Conservation (phyloP, 1,140 invertebrate genomes). For the Heliconius hermathena region DNA sequence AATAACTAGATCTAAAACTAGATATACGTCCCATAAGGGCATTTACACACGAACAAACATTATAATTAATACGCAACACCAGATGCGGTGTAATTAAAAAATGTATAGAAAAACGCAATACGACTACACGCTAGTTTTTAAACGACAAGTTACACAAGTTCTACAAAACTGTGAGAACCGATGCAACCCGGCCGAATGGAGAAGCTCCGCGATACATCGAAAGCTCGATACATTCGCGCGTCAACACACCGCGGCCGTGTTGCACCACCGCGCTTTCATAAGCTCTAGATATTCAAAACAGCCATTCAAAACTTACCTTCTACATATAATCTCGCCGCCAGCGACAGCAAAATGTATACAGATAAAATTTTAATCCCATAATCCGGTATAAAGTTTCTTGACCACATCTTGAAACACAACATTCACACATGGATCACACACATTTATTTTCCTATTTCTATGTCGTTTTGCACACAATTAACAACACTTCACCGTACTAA, state of each 20-base stretch:
- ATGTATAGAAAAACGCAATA: conserved; percentile 73
- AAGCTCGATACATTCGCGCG: conserved; percentile 51
- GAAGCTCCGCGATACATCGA: conserved; percentile 40
- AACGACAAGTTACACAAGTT: conserved; percentile 78
- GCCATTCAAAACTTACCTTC: conserved; percentile 66
- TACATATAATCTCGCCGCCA: conserved; percentile 66
- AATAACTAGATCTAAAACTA: not conserved
- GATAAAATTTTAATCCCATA: conserved; percentile 77
- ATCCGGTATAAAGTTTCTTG: conserved; percentile 81
- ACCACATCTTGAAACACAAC: conserved; percentile 80
- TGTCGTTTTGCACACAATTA: conserved; percentile 71
- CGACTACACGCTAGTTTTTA: conserved; percentile 79
- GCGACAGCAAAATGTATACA: conserved; percentile 58
- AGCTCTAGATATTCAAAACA: conserved; percentile 62
- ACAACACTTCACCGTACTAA: conserved; percentile 79
- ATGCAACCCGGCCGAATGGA: conserved; percentile 62
- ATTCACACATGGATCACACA: conserved; percentile 80
- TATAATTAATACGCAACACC: conserved; percentile 44
- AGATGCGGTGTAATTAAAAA: conserved; percentile 68
- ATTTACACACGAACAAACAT: conserved; percentile 7
- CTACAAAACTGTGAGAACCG: conserved; percentile 74
- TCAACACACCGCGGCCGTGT: conserved; percentile 58
- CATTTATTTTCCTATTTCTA: conserved; percentile 79
- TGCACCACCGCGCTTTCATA: conserved; percentile 72
- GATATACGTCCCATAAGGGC: not conserved